Conservation (phyloP, 1,140 invertebrate genomes). For the Drosophila paulistorum region DNA sequence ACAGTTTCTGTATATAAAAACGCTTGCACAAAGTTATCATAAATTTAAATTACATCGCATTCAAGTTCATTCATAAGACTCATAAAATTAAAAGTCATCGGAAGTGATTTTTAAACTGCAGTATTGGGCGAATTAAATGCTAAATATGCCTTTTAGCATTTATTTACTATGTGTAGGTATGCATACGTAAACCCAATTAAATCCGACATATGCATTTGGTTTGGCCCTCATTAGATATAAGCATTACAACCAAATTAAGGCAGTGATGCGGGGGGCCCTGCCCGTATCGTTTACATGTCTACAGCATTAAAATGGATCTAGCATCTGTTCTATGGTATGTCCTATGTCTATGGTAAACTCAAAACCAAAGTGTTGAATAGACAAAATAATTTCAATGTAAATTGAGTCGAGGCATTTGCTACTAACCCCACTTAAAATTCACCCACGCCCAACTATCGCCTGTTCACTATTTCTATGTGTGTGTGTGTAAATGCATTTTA, state of each 20-base stretch:
- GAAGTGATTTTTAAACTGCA: background rate
- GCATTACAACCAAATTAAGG: slow-evolving; percentile 62
- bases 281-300: slow-evolving; percentile 37
- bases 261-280: background rate
- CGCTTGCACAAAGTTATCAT: no score
- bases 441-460: background rate
- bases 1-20: no score
- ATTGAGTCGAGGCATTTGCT: slow-evolving; percentile 23
- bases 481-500: slow-evolving; percentile 65
- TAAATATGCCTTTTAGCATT: background rate
- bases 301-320: slow-evolving; percentile 44
- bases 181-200: slow-evolving; percentile 48
- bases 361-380: slow-evolving; percentile 57
- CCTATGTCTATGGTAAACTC: slow-evolving; percentile 23
- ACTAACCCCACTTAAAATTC: background rate
- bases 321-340: slow-evolving; percentile 3
- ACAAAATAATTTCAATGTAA: slow-evolving; percentile 67
- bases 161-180: background rate
- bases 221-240: slow-evolving; percentile 47
- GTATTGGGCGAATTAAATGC: background rate
- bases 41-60: no score
- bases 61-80: no score
- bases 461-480: background rate
- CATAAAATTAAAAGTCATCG: background rate
- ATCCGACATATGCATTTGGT: slow-evolving; percentile 52